A percentile compares a stretch with the other conserved stretches of the same genome.
Conservation (phyloP, 1,140 invertebrate species). For the Nomia melanderi region DNA sequence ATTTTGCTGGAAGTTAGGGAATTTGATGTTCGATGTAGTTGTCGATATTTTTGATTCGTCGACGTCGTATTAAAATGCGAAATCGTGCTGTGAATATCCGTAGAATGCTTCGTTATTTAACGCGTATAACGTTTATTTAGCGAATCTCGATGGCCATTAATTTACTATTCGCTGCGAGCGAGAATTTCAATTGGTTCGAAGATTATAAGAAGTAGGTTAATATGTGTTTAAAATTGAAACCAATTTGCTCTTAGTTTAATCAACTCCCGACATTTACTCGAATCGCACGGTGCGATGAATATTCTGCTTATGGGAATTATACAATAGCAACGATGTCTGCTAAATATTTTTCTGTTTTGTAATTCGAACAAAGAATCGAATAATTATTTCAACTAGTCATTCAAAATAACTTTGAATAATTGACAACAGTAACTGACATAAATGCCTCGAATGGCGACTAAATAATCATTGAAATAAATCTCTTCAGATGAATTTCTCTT, state of each 20-base stretch:
- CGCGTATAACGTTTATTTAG: slow-evolving; percentile 9
- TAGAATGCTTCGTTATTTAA: background rate
- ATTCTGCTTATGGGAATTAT: background rate
- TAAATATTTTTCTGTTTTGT: too few species aligned
- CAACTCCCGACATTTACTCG: slow-evolving; percentile 14
- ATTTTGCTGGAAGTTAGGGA: too few species aligned
- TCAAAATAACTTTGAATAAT: too few species aligned
- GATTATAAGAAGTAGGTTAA: slow-evolving; percentile 51
- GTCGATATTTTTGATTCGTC: too few species aligned
- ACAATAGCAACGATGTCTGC: background rate
- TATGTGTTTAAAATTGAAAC: slow-evolving; percentile 42
- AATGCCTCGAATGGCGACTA: too few species aligned
- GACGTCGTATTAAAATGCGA: background rate
- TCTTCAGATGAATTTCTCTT: too few species aligned
- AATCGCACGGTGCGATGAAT: background rate
- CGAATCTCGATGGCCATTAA: slow-evolving; percentile 20
- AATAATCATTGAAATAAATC: too few species aligned
- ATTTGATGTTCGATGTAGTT: too few species aligned
- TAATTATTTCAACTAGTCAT: too few species aligned
- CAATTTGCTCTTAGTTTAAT: slow-evolving; percentile 43
- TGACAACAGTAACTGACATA: too few species aligned
- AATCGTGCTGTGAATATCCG: background rate
- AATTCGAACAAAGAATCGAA: too few species aligned
- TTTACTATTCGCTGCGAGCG: slow-evolving; percentile 8
- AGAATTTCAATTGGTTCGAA: slow-evolving; percentile 44